A percentile compares a stretch with the other conserved stretches of the same genome.
Evolutionary conservation across 2,797 vertebrate genomes (phyloP).

Genomic region (Percopsis omiscomaycus): DNA sequence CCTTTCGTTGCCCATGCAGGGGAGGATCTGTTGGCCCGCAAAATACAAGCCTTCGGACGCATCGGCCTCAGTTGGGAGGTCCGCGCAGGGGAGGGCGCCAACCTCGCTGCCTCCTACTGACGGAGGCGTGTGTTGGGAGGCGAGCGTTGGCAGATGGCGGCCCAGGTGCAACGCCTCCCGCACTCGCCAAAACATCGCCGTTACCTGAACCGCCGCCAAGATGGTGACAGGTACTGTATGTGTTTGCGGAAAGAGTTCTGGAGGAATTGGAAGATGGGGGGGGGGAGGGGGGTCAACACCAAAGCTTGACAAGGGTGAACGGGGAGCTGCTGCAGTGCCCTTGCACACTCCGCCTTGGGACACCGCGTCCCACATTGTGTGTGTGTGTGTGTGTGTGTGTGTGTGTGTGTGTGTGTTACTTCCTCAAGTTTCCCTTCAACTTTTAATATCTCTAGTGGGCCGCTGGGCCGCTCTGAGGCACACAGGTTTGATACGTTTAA

Average conservation of each 20-base stretch:
- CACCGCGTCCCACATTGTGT: conserved; percentile 25
- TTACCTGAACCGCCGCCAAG: conserved; percentile 32
- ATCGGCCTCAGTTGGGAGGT: conserved; percentile 41
- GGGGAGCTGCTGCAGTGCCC: conserved; percentile 51
- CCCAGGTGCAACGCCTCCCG: conserved; percentile 37
- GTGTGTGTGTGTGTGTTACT: conserved; percentile 23
- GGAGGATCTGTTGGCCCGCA: conserved; percentile 19
- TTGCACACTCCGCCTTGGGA: conserved; percentile 47
- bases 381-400: too few species aligned
- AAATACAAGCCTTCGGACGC: conserved; percentile 49
- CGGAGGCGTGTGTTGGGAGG: conserved; percentile 21
- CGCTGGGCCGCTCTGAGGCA: conserved; percentile 55
- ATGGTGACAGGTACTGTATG: conserved; percentile 24
- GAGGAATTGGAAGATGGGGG: neutral
- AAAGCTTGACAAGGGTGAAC: conserved; percentile 56
- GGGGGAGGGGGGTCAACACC: conserved; percentile 7
- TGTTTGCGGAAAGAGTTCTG: too few species aligned
- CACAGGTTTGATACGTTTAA: conserved; percentile 68
- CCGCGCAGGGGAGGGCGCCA: neutral
- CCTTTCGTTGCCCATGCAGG: too few species aligned
- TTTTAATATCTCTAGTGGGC: conserved; percentile 63
- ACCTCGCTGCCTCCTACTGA: conserved; percentile 6
- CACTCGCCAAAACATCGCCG: conserved; percentile 34
- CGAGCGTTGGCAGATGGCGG: conserved; percentile 42
- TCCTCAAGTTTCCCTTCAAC: conserved; percentile 50